Percentiles rank a stretch among this genome's conserved stretches.
Evolutionary conservation across 2,113 vertebrate species (phyloP).

Genomic region (Neodontobutis hainanensis): DNA sequence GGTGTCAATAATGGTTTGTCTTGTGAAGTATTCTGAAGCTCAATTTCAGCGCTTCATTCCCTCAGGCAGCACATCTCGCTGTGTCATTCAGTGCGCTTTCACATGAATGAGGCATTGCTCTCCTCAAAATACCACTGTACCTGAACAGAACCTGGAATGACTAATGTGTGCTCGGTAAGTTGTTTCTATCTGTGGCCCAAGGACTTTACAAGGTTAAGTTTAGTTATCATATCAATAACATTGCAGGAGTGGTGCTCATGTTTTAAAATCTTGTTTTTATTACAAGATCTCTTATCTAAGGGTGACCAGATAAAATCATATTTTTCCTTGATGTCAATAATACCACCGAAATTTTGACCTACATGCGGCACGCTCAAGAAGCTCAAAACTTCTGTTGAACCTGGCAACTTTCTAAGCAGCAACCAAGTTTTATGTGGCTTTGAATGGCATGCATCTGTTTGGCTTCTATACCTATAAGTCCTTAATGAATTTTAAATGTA

Average conservation of each 20-base stretch:
- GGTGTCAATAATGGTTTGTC: conserved; percentile 55
- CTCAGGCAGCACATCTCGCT: conserved; percentile 18
- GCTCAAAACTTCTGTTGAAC: too few relatives aligned
- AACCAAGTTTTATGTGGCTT: too few relatives aligned
- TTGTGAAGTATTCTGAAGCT: conserved; percentile 34
- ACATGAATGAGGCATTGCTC: conserved; percentile 39
- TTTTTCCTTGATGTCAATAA: not conserved
- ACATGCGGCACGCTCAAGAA: too few relatives aligned
- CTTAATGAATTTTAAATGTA: too few relatives aligned
- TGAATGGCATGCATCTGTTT: too few relatives aligned
- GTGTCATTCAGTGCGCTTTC: conserved; percentile 34
- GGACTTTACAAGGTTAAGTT: conserved; percentile 35
- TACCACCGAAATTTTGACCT: not conserved
- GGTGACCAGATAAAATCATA: not conserved
- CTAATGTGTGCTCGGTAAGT: conserved; percentile 17
- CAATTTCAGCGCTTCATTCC: conserved; percentile 19
- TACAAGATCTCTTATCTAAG: not conserved
- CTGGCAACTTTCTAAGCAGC: too few relatives aligned
- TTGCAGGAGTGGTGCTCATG: conserved; percentile 15
- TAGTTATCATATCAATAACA: conserved; percentile 28
- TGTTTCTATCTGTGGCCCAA: conserved; percentile 14
- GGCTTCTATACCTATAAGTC: too few relatives aligned
- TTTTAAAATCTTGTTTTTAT: conserved; percentile 7
- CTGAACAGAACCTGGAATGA: conserved; percentile 30
- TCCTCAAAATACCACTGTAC: conserved; percentile 32